Evolutionary conservation across 2,797 vertebrate genomes (phyloP), one percentile per base, ranked within the genome.

Genomic region (Takifugu rubripes): DNA sequence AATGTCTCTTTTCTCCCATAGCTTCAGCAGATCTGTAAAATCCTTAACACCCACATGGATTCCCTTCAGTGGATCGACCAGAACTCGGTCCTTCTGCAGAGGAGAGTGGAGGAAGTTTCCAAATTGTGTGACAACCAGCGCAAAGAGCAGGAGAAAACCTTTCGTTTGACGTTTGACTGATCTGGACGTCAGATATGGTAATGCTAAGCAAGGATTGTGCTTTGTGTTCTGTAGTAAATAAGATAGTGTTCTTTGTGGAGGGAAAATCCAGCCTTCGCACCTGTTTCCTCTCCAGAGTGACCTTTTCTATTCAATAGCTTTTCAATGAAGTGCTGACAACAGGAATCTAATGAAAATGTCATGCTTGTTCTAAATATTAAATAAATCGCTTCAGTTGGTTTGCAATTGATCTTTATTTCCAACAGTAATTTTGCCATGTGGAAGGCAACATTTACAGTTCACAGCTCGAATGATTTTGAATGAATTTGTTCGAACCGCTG

Each of bases 21-120:
- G 96, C 93, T 97, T 50, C 93, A 96, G 69, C 92, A 96, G 76
- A 95, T 98, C 82, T 97, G 92, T 80, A 97, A 94, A 84, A 95
- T 96, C 60, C 71, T 97, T 78, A 98, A 96, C 54, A 93, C 93
- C 12, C 94, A 96, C 81, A 94, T 96, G 95, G 92, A 95, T 68
- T 97, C 93, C 0, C 85, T 97, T 51, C 93, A 96, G 80, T 96
- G 95, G 95, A 93, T 97, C 26, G 94, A 95, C 53, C 93, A 94
- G 77, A 97, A 95, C 78, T 94, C 95, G 36, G 95, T 95, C 0
- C 91, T 97, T 36, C 88, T 99, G 61, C 96, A 98, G 88, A 92
- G 95, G 53, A 91, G 95, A 67, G 96, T 98, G 54, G 96, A 99
- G 69, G 96, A 99, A 55, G 95, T 96, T 66, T 94, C 93, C 45